These are phyloP conservation scores for Eulemur rubriventer DNA, from an alignment of 2,797 vertebrate genomes.

Conservation along the genomic window DNA sequence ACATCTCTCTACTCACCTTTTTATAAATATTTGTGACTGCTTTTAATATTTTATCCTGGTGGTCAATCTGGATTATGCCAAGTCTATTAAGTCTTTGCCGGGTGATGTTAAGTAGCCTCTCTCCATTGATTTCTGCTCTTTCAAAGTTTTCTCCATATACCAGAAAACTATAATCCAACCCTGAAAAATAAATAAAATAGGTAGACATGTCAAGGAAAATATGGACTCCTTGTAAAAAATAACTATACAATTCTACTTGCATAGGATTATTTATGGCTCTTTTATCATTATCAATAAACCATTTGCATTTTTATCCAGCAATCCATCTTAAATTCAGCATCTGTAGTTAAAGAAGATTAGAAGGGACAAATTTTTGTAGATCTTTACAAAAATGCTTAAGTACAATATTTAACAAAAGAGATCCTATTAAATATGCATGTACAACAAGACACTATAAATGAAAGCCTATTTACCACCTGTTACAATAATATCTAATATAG, in stretches of 20 bases:
- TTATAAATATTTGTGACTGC: slow-evolving; percentile 93
- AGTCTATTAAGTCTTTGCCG: slow-evolving; percentile 94
- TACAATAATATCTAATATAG: not conserved
- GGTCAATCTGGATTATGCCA: slow-evolving; percentile 92
- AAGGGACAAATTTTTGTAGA: not conserved
- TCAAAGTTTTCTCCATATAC: slow-evolving; percentile 96
- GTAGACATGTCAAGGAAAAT: not conserved
- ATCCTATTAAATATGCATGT: not conserved
- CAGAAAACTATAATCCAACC: slow-evolving; percentile 94
- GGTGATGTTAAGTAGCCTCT: slow-evolving; percentile 94
- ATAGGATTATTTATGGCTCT: not conserved
- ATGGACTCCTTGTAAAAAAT: not conserved
- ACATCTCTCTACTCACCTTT: slow-evolving; percentile 86
- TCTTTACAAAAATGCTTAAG: not conserved
- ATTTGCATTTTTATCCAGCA: not conserved
- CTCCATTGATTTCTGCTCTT: slow-evolving; percentile 92
- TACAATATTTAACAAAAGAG: slow-evolving; percentile 8
- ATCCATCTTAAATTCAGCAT: not conserved
- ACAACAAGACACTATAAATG: not conserved
- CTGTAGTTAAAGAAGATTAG: not conserved
- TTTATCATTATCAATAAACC: not conserved
- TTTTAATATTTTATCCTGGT: slow-evolving; percentile 95
- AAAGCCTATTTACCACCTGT: not conserved
- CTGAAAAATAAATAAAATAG: slow-evolving; percentile 79
- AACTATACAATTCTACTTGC: not conserved